Evolutionary conservation across 2,888 invertebrate species (phyloP).

Genomic region (Apamea anceps): DNA sequence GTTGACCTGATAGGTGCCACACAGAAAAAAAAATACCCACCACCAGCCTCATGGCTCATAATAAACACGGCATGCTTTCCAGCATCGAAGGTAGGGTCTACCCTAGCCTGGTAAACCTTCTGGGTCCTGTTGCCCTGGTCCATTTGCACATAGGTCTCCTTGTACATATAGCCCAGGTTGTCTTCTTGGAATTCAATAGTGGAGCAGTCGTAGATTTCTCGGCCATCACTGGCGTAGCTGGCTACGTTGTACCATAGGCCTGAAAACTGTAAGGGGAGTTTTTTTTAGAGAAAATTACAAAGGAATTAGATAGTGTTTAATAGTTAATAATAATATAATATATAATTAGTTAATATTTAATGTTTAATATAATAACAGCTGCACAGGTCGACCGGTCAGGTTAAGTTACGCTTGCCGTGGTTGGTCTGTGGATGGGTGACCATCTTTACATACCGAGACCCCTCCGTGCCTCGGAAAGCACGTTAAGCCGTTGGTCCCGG

Average conservation of each 20-base stretch:
- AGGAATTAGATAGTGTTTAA: background rate
- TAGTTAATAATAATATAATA: too few relatives aligned
- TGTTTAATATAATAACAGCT: too few relatives aligned
- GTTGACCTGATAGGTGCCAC: background rate
- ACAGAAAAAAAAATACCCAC: conserved; percentile 67
- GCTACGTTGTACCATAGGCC: conserved; percentile 86
- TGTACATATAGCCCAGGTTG: conserved; percentile 83
- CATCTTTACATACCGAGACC: too few relatives aligned
- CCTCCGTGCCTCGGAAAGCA: too few relatives aligned
- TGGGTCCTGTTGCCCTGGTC: conserved; percentile 83
- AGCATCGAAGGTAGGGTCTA: conserved; percentile 86
- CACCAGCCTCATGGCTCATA: conserved; percentile 85
- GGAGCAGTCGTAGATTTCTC: conserved; percentile 83
- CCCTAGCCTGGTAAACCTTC: conserved; percentile 85
- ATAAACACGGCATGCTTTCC: conserved; percentile 84
- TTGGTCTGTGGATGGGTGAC: too few relatives aligned
- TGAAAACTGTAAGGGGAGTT: conserved; percentile 79
- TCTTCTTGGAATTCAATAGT: conserved; percentile 86
- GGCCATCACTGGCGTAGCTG: conserved; percentile 84
- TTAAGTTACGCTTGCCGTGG: too few relatives aligned
- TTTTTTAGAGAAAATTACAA: background rate
- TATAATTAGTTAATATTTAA: too few relatives aligned
- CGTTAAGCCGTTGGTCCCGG: too few relatives aligned
- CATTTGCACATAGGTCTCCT: conserved; percentile 81
- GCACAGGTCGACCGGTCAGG: too few relatives aligned